phyloP scores from a whole-genome alignment of 37 sponge, comb jelly and placozoan species.

The Haliclona indistincta region DNA sequence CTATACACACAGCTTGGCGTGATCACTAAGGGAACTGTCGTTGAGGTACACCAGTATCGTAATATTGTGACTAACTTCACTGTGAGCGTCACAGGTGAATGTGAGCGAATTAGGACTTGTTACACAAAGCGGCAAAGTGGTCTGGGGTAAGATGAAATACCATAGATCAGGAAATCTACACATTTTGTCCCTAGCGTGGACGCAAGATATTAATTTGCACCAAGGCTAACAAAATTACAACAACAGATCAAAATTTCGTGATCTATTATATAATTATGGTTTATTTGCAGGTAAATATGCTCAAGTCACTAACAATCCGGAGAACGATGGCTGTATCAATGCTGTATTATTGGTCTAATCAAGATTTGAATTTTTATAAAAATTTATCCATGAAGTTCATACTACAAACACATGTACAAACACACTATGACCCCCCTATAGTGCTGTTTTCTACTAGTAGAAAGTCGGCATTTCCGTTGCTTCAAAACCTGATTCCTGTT shows the following conservation, averaged over 20 bases:
- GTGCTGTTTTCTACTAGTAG: conserved; percentile 12
- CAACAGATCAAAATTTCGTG: too few relatives aligned
- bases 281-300: conserved; percentile 88
- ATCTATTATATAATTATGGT: neutral
- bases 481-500: too few relatives aligned
- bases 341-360: conserved; percentile 92
- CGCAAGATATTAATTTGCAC: too few relatives aligned
- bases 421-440: neutral
- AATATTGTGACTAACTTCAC: neutral
- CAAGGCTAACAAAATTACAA: too few relatives aligned
- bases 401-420: neutral
- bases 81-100: conserved; percentile 69
- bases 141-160: conserved; percentile 85
- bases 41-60: conserved; percentile 62
- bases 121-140: conserved; percentile 98
- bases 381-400: neutral
- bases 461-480: too few relatives aligned
- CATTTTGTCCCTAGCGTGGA: neutral
- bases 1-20: conserved; percentile 98
- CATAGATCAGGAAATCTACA: neutral
- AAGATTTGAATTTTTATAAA: too few relatives aligned
- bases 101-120: conserved; percentile 98
- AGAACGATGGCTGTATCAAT: conserved; percentile 99
- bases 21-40: conserved; percentile 99
- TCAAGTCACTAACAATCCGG: conserved; percentile 99